A percentile compares a stretch with the other conserved stretches of the same genome.
Evolutionary conservation across 2,888 invertebrate genomes (phyloP).

Genomic region (Xanthia togata): DNA sequence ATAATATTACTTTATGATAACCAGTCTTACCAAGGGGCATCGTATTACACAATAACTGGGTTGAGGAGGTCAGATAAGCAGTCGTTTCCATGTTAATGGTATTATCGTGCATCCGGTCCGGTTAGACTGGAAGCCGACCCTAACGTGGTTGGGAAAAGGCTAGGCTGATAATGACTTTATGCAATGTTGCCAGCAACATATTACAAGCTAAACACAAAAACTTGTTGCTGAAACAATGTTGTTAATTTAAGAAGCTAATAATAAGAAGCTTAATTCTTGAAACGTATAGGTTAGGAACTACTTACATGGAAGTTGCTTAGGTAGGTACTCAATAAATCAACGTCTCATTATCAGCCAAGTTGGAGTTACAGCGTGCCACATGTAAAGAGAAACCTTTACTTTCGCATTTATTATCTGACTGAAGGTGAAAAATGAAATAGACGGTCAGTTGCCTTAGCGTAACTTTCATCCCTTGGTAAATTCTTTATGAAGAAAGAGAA

Average conservation of each 20-base stretch:
- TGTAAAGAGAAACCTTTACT: neutral
- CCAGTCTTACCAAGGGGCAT: neutral
- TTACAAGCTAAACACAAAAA: constrained; percentile 3
- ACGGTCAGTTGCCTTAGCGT: neutral
- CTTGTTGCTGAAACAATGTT: neutral
- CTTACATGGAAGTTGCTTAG: neutral
- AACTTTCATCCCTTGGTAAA: neutral
- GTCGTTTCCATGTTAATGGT: too few species aligned
- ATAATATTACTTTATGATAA: neutral
- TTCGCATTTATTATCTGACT: neutral
- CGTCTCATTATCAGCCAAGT: neutral
- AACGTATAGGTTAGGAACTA: neutral
- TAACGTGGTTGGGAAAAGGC: neutral
- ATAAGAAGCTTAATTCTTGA: neutral
- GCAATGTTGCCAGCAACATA: neutral
- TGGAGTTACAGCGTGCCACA: neutral
- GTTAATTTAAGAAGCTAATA: too few species aligned
- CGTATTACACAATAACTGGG: neutral
- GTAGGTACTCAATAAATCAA: neutral
- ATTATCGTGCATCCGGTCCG: neutral
- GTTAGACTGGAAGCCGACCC: neutral
- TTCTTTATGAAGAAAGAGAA: neutral
- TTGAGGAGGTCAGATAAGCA: neutral
- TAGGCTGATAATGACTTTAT: neutral
- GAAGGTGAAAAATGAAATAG: neutral